A percentile compares a stretch with the other conserved stretches of the same genome.
These are phyloP conservation scores for Cetonia aurata DNA, from an alignment of 2,888 invertebrate genomes.

Conservation along the genomic window DNA sequence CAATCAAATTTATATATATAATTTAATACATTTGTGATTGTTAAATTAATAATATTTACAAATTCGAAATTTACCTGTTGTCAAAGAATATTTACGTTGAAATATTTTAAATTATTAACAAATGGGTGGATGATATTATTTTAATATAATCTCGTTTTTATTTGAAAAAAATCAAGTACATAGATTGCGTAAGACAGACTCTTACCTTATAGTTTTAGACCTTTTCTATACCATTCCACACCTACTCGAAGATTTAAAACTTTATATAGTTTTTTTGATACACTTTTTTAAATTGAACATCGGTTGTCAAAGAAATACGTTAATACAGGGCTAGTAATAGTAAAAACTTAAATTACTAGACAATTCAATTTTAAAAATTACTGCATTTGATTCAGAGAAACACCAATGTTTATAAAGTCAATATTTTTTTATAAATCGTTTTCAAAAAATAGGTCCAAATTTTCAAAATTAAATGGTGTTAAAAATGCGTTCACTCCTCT, in stretches of 20 bases:
- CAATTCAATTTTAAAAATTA: background rate
- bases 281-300: constrained; percentile 26
- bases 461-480: too few relatives aligned
- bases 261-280: constrained; percentile 12
- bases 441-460: too few relatives aligned
- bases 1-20: too few relatives aligned
- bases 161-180: background rate
- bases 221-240: background rate
- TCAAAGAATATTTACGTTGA: too few relatives aligned
- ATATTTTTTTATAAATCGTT: background rate
- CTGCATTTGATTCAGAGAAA: background rate
- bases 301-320: constrained; percentile 32
- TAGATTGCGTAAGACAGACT: background rate
- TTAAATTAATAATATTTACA: too few relatives aligned
- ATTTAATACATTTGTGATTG: too few relatives aligned
- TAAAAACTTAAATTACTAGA: too few relatives aligned
- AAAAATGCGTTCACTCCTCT: too few relatives aligned
- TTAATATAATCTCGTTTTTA: too few relatives aligned
- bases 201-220: background rate
- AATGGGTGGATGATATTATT: too few relatives aligned
- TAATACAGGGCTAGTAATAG: background rate
- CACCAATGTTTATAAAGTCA: constrained; percentile 3
- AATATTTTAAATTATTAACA: too few relatives aligned
- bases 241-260: constrained; percentile 5
- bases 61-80: background rate